Base-by-base conservation (phyloP, 2,888 invertebrate species). In the Laspeyria flexula region DNA sequence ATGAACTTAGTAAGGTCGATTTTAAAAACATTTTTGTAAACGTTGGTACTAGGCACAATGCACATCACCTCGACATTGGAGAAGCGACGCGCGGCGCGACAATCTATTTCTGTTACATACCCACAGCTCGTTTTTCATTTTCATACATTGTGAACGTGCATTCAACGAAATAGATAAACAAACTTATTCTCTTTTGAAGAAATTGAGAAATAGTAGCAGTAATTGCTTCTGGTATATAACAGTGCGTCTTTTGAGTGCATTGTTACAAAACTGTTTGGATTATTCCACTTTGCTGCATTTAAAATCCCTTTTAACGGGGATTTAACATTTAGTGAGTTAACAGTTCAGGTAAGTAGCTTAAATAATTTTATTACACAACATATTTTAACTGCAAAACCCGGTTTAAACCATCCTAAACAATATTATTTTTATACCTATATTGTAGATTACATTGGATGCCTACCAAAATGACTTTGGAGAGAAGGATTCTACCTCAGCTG, bases 61-160 rank as follows among this genome's bases (percentile, higher is more conserved):
- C 69, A 72, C 69, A 83, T 86, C 82, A 86, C 86, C 86, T 86
- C 86, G 86, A 87, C 86, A 86, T 87, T 87, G 86, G 73, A 59
- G 64, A 34, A 49, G 58, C 53, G 72, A 40, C 64, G 58, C 44
- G 51, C 64, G 70, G 29, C 72, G 67, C 71, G 71, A 61, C 68
- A 65, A 30, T 70, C 85, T 87, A 86, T 86, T 86, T 87, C 71
- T 67, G 85, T 73, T 33, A 62, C 54, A 55, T 56, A 56, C 69
- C 54, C 57, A 42, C 68, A 69, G 75, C 77, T 77, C 83, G 77
- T 81, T 83, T 81, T 77, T 83, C 82, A 83, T 81, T 69, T 80
- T 77, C 70, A 51, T 65, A 61, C 70, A 59, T 58, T 60, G 60
- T 61, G 50, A 58, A 60, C 55, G 58, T 52, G 64, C 65, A 68